Conservation (phyloP, 2,113 vertebrate genomes). For the Paralichthys olivaceus region DNA sequence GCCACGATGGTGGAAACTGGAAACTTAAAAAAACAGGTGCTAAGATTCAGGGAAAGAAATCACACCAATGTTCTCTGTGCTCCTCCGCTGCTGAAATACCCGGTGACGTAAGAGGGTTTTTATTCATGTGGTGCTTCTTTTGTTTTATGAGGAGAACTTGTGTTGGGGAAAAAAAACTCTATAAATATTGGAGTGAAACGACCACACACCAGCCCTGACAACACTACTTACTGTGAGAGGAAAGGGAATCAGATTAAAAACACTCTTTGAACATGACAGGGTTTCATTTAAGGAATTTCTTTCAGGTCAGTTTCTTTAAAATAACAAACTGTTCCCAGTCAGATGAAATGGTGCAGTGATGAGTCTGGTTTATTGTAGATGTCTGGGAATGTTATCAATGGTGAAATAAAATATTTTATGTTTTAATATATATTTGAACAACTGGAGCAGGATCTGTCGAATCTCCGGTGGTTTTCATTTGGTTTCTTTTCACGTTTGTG, state of each 20-base stretch:
- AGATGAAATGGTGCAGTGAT: constrained; percentile 15
- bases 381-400: constrained; percentile 67
- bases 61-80: background rate
- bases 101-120: background rate
- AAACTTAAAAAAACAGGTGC: constrained; percentile 45
- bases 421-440: constrained; percentile 55
- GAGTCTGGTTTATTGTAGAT: constrained; percentile 46
- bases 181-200: constrained; percentile 7
- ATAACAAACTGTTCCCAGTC: background rate
- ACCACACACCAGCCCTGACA: constrained; percentile 41
- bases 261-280: background rate
- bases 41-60: constrained; percentile 38
- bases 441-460: background rate
- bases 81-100: constrained; percentile 2
- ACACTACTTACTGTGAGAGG: constrained; percentile 51
- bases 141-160: constrained; percentile 18
- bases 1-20: background rate
- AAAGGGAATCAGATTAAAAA: constrained; percentile 13
- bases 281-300: too few species aligned
- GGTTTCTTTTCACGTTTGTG: background rate
- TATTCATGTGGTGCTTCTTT: constrained; percentile 12
- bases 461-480: background rate
- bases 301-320: constrained; percentile 6
- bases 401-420: constrained; percentile 72
- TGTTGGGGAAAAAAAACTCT: background rate